A percentile compares a stretch with the other conserved stretches of the same genome.
Conservation (phyloP, 2,113 vertebrate genomes). For the Chaetorhynchus papuensis region DNA sequence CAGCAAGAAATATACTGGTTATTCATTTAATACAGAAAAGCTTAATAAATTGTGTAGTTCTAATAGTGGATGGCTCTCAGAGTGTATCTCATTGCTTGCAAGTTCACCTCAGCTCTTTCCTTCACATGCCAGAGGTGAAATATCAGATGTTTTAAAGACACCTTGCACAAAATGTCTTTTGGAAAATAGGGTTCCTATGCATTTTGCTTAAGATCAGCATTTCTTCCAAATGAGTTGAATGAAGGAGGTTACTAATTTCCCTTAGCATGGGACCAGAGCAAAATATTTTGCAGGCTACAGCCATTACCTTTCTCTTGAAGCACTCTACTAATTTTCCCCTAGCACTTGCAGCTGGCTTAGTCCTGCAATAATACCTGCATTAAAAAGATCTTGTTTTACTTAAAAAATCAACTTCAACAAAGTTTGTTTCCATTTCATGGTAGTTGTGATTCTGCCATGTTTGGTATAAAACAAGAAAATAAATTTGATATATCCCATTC, state of each 20-base stretch:
- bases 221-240: background rate
- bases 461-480: background rate
- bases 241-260: background rate
- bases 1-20: background rate
- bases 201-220: background rate
- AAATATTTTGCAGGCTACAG: background rate
- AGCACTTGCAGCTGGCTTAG: background rate
- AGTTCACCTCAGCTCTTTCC: background rate
- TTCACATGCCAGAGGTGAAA: background rate
- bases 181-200: background rate
- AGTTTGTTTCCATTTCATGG: background rate
- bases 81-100: background rate
- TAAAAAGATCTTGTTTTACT: background rate
- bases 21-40: background rate
- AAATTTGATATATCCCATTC: background rate
- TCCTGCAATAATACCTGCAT: background rate
- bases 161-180: rapidly evolving
- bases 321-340: background rate
- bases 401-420: background rate
- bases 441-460: background rate
- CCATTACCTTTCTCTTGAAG: background rate
- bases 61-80: background rate
- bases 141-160: background rate
- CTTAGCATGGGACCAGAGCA: background rate
- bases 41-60: background rate